Percentiles rank a stretch among this genome's conserved stretches.
phyloP scores from a whole-genome alignment of 2,797 vertebrate species.

The Spinus pinus region DNA sequence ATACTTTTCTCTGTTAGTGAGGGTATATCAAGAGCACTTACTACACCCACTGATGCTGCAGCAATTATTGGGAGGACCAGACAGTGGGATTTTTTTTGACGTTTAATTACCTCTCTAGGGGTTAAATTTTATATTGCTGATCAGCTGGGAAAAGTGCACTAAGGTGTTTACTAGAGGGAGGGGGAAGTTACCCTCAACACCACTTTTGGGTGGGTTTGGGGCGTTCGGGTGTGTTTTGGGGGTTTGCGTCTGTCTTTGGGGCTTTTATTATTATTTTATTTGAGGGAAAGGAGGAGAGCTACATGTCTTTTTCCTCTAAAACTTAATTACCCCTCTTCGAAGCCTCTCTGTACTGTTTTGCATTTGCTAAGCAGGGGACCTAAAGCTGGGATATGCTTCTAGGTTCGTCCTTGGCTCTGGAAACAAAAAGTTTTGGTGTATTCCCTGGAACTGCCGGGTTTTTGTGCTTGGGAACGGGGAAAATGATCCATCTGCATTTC shows the following conservation, averaged over 20 bases:
- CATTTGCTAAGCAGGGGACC: not conserved
- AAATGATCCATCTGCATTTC: fast-evolving
- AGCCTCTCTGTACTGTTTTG: not conserved
- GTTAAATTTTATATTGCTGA: not conserved
- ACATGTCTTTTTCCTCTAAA: fast-evolving
- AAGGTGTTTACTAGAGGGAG: fast-evolving
- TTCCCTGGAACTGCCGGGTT: not conserved
- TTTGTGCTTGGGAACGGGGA: not conserved
- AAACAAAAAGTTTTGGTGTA: not conserved
- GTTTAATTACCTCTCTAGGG: not conserved
- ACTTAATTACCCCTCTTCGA: fast-evolving
- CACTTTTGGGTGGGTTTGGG: not conserved
- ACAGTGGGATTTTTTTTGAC: not conserved
- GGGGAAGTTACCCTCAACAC: not conserved
- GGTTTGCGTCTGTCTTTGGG: too few relatives aligned
- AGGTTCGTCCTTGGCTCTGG: not conserved
- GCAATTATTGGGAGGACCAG: not conserved
- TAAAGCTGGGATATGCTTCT: fast-evolving
- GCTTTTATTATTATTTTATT: too few relatives aligned
- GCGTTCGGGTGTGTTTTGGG: not conserved
- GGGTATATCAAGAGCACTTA: not conserved
- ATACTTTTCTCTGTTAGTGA: not conserved
- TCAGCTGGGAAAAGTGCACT: not conserved
- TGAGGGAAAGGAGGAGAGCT: not conserved
- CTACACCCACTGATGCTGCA: not conserved